A percentile compares a stretch with the other conserved stretches of the same genome.
Conservation (phyloP, 2,113 vertebrate genomes). For the Tichodroma muraria region DNA sequence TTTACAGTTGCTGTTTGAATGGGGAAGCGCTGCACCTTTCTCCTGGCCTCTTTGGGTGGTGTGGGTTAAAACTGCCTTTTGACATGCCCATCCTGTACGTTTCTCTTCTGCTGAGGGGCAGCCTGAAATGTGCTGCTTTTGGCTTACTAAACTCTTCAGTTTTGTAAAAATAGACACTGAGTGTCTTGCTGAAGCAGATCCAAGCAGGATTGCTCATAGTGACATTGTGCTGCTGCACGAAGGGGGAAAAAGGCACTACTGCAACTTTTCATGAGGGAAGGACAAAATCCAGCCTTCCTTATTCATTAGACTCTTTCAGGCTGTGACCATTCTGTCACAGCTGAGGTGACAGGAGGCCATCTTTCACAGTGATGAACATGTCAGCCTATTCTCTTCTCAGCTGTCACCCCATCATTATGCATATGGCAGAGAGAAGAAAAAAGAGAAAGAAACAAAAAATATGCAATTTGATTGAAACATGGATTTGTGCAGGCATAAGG, state of each 20-base stretch:
- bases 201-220: neutral
- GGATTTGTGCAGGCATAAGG: neutral
- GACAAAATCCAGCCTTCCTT: neutral
- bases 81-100: fast-evolving
- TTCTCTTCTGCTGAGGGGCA: neutral
- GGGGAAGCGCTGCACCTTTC: neutral
- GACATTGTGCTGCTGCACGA: neutral
- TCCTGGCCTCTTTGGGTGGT: neutral
- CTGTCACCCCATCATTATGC: neutral
- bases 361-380: neutral
- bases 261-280: neutral
- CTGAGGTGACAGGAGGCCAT: neutral
- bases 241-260: neutral
- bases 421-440: neutral
- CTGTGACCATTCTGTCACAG: neutral
- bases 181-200: neutral
- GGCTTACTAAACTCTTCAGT: neutral
- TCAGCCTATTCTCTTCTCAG: neutral
- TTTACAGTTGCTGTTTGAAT: neutral
- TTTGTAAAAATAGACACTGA: neutral
- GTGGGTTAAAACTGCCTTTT: neutral
- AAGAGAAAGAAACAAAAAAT: neutral
- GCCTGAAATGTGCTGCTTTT: neutral
- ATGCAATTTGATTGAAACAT: neutral
- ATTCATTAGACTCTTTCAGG: neutral